Conservation (phyloP, 2,888 invertebrate genomes). For the Pelosia muscerda region DNA sequence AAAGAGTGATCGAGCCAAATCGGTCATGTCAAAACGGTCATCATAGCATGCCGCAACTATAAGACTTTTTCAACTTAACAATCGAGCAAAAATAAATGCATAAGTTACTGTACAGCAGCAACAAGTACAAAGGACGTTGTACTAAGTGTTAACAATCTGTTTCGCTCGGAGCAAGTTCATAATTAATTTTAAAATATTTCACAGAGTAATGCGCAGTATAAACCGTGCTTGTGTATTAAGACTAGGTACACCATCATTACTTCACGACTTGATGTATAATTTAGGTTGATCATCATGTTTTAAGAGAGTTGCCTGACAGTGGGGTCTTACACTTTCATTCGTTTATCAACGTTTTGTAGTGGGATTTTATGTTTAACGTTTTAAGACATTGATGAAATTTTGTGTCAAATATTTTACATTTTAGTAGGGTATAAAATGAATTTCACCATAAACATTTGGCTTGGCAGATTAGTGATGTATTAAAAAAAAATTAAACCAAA, state of each 20-base stretch:
- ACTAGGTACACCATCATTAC: constrained; percentile 33
- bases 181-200: constrained; percentile 69
- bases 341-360: not conserved
- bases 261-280: not conserved
- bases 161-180: constrained; percentile 51
- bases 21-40: too few species aligned
- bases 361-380: not conserved
- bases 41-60: too few species aligned
- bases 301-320: not conserved
- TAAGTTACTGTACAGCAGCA: not conserved
- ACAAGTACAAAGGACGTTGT: constrained; percentile 37
- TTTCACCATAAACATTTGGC: not conserved
- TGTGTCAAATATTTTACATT: too few species aligned
- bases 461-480: not conserved
- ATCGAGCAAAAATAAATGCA: not conserved
- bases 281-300: not conserved
- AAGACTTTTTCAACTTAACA: not conserved
- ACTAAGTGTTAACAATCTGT: constrained; percentile 50
- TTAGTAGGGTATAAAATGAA: too few species aligned
- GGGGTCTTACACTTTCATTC: not conserved
- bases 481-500: too few species aligned
- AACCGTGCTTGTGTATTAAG: constrained; percentile 43
- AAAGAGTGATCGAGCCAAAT: too few species aligned
- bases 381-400: not conserved
- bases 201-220: constrained; percentile 42